A percentile compares a stretch with the other conserved stretches of the same genome.
Evolutionary conservation across 2,888 invertebrate genomes (phyloP).

Genomic region (Tipula unca): DNA sequence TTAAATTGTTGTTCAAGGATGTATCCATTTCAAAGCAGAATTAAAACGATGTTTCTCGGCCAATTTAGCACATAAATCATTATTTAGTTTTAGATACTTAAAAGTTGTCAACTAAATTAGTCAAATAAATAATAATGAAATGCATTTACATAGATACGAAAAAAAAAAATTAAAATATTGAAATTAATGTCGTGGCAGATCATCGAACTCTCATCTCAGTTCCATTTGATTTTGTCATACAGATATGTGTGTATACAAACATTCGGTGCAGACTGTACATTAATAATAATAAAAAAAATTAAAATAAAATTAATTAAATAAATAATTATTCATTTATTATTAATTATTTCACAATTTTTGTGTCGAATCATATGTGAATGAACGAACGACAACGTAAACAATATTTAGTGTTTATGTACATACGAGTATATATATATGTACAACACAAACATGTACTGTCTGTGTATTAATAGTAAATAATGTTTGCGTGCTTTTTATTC

Average conservation of each 20-base stretch:
- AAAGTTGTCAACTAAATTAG: neutral
- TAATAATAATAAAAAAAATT: neutral
- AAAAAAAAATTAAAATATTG: neutral
- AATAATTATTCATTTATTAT: neutral
- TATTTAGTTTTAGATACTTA: no score
- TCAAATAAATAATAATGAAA: neutral
- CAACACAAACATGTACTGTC: neutral
- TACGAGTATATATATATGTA: no score
- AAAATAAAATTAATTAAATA: neutral
- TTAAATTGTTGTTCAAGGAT: no score
- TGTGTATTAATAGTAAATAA: neutral
- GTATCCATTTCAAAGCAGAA: no score
- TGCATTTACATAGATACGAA: neutral
- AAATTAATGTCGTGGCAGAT: neutral
- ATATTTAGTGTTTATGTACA: no score
- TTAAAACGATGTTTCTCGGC: no score
- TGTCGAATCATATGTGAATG: conserved; percentile 15
- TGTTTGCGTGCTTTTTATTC: neutral
- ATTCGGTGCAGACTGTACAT: neutral
- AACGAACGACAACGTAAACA: neutral
- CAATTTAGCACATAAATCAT: no score
- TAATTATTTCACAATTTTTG: neutral
- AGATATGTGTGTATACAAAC: neutral
- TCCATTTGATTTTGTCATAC: neutral
- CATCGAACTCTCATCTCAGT: conserved; percentile 1